Evolutionary conservation across 2,797 vertebrate species (phyloP).

Genomic region (Myioborus miniatus): DNA sequence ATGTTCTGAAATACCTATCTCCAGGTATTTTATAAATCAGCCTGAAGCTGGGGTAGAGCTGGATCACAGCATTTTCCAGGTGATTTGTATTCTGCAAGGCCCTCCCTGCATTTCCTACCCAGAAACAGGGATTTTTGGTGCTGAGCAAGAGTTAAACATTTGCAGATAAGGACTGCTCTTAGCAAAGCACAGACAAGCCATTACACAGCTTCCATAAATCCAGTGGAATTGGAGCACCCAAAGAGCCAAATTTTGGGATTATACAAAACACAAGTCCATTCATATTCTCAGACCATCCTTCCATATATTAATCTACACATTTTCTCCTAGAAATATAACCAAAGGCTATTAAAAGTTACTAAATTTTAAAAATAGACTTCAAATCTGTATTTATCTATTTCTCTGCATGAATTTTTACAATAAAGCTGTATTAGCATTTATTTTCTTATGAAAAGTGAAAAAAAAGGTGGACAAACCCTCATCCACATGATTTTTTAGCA

Average conservation of each 20-base stretch:
- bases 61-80: not conserved
- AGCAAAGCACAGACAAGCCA: not conserved
- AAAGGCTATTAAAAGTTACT: not conserved
- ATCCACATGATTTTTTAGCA: not conserved
- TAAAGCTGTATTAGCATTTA: not conserved
- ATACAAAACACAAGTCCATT: not conserved
- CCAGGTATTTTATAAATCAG: not conserved
- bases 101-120: not conserved
- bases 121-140: not conserved
- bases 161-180: not conserved
- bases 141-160: not conserved
- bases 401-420: not conserved
- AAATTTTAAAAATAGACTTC: not conserved
- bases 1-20: not conserved
- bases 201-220: not conserved
- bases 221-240: not conserved
- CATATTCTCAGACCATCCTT: not conserved
- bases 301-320: not conserved
- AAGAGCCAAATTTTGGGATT: not conserved
- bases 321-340: not conserved
- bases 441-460: not conserved
- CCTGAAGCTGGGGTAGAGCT: not conserved
- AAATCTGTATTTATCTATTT: not conserved
- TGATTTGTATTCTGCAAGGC: not conserved
- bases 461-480: not conserved